Conservation (phyloP, 1,140 invertebrate genomes). For the Macrobrachium rosenbergii region DNA sequence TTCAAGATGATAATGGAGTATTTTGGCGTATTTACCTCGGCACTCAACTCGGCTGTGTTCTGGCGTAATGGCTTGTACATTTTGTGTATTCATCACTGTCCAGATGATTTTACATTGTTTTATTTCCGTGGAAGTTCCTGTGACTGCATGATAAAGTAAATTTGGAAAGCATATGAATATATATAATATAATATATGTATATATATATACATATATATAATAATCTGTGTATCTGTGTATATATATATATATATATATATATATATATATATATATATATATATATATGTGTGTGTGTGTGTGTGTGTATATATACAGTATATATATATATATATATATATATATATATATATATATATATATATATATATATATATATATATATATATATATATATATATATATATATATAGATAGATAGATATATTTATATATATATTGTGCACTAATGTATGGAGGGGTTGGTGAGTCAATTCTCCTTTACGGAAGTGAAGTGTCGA, state of each 20-base stretch:
- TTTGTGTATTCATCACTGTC: neutral
- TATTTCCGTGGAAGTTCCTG: neutral
- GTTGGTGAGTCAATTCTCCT: too few species aligned
- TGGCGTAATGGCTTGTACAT: neutral
- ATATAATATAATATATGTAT: conserved; percentile 1
- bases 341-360: conserved; percentile 5
- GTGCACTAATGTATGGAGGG: too few species aligned
- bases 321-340: conserved; percentile 10
- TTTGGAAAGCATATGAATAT: neutral
- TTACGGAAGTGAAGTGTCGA: too few species aligned
- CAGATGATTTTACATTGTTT: neutral
- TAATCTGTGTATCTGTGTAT: too few species aligned
- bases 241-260: conserved; percentile 6
- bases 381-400: too few species aligned
- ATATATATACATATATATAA: conserved; percentile 16
- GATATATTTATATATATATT: too few species aligned
- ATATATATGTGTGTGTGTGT: neutral
- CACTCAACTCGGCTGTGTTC: too few species aligned
- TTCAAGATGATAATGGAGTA: too few species aligned
- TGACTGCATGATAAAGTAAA: neutral
- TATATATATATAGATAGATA: too few species aligned
- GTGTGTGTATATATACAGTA: neutral
- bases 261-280: conserved; percentile 11
- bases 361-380: neutral
- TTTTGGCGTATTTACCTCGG: too few species aligned